Conservation (phyloP, 2,113 vertebrate species). For the Ciconia stormi region DNA sequence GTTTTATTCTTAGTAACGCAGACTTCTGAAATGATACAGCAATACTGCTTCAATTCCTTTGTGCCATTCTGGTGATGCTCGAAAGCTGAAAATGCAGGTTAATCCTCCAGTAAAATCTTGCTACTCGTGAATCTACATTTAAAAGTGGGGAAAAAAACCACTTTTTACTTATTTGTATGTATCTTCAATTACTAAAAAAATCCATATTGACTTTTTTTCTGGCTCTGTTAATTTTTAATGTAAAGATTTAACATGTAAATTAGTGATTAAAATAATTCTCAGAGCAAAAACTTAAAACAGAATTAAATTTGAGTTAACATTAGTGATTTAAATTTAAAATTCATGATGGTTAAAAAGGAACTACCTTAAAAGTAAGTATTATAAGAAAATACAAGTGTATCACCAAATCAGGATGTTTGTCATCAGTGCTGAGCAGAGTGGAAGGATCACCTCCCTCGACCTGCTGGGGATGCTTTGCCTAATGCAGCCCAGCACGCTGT, state of each 20-base stretch:
- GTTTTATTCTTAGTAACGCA: neutral
- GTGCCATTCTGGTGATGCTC: neutral
- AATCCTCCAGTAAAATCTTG: neutral
- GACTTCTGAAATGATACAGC: neutral
- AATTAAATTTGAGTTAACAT: neutral
- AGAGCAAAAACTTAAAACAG: neutral
- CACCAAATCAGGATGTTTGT: accelerated
- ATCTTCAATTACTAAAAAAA: neutral
- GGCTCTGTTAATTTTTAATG: neutral
- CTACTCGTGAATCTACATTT: neutral
- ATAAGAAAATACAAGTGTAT: accelerated
- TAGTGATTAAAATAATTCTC: neutral
- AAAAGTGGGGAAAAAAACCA: accelerated
- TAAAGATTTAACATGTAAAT: neutral
- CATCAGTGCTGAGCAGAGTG: neutral
- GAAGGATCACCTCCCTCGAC: neutral
- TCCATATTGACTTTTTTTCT: neutral
- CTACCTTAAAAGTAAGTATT: neutral
- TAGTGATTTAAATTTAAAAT: neutral
- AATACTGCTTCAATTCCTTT: neutral
- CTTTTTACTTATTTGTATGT: neutral
- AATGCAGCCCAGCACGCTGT: neutral
- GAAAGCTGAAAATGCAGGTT: neutral
- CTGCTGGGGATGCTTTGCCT: neutral
- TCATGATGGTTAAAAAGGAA: neutral